Conservation (phyloP, 2,113 vertebrate species). For the Pycnonotus jocosus region DNA sequence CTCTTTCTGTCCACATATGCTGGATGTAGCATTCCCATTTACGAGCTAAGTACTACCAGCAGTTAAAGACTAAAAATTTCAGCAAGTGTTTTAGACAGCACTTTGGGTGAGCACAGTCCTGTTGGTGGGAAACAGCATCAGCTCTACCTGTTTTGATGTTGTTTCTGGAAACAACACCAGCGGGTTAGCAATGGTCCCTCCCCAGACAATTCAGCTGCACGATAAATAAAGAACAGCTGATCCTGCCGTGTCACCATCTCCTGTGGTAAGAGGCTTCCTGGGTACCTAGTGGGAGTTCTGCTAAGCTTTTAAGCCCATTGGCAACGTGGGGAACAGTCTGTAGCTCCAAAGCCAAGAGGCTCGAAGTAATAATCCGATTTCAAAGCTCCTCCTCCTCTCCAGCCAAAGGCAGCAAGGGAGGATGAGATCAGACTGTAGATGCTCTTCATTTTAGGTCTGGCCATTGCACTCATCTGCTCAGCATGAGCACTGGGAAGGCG, state of each 20-base stretch:
- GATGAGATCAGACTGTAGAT: slow-evolving; percentile 67
- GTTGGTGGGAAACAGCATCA: neutral
- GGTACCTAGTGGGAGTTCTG: slow-evolving; percentile 66
- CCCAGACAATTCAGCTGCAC: neutral
- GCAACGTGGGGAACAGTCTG: slow-evolving; percentile 64
- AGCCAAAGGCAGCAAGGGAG: slow-evolving; percentile 55
- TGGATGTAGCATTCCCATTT: neutral
- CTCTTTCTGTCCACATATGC: neutral
- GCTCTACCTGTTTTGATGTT: neutral
- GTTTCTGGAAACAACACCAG: slow-evolving; percentile 33
- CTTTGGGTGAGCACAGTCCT: neutral
- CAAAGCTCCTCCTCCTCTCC: slow-evolving; percentile 56
- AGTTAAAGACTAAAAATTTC: neutral
- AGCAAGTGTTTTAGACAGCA: neutral
- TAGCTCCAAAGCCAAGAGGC: slow-evolving; percentile 64
- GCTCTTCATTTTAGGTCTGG: slow-evolving; percentile 52
- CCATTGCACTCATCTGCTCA: slow-evolving; percentile 51
- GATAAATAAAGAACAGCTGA: slow-evolving; percentile 70
- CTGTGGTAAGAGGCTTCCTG: slow-evolving; percentile 64
- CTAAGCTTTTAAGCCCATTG: slow-evolving; percentile 71
- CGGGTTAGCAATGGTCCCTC: neutral
- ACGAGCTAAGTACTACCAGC: neutral
- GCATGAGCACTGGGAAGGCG: neutral
- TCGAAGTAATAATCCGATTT: slow-evolving; percentile 68
- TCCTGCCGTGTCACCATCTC: slow-evolving; percentile 58